phyloP scores from a whole-genome alignment of 2,797 vertebrate genomes.

The Pteronotus mesoamericanus region DNA sequence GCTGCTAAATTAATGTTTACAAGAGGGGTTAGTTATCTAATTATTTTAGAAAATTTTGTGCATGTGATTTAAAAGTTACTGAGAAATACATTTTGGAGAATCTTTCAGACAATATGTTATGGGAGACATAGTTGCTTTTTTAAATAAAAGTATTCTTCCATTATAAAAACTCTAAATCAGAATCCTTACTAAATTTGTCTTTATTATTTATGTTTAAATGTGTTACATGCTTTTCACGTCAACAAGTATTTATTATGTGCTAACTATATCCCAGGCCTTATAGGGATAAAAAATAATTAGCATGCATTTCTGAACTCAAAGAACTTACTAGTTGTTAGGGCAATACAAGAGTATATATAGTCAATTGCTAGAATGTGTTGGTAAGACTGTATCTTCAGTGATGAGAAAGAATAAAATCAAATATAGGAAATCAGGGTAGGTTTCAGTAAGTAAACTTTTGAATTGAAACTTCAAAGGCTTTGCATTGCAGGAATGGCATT shows the following conservation, averaged over 20 bases:
- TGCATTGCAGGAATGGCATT: no score
- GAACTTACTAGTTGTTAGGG: not conserved
- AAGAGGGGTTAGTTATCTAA: not conserved
- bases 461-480: not conserved
- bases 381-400: not conserved
- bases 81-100: constrained; percentile 49
- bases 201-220: constrained; percentile 46
- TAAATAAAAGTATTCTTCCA: not conserved
- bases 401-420: constrained; percentile 41
- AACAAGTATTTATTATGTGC: constrained; percentile 18
- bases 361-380: not conserved
- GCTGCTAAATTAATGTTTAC: constrained; percentile 4
- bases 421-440: not conserved
- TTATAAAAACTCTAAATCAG: not conserved
- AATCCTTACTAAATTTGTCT: constrained; percentile 49
- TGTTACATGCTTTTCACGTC: constrained; percentile 33
- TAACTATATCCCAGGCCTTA: not conserved
- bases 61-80: constrained; percentile 45
- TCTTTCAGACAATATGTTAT: constrained; percentile 34
- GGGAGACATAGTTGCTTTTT: constrained; percentile 47
- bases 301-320: not conserved
- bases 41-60: constrained; percentile 28
- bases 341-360: not conserved
- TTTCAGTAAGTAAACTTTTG: constrained; percentile 3
- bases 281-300: constrained; percentile 29